phyloP scores from a whole-genome alignment of 2,888 invertebrate species.

The Crepidodera aurea region DNA sequence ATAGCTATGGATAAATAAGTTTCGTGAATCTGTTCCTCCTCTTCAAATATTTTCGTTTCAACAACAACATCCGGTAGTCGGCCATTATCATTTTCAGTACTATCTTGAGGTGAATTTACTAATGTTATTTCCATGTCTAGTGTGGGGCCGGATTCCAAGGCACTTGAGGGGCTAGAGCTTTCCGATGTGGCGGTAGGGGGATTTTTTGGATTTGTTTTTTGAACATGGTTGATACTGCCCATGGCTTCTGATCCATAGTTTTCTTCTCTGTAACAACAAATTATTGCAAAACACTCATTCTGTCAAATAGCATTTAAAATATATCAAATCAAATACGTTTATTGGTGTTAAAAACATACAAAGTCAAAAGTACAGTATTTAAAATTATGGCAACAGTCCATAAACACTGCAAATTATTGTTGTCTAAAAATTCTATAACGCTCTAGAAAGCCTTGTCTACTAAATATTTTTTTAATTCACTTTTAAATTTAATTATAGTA shows the following conservation, averaged over 20 bases:
- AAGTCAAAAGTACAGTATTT: no score
- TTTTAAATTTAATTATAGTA: no score
- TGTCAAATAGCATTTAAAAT: no score
- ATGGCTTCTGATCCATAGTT: slow-evolving; percentile 60
- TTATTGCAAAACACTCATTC: no score
- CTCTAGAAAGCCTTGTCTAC: no score
- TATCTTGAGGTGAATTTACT: slow-evolving; percentile 51
- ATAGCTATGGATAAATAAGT: slow-evolving; percentile 69
- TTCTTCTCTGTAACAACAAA: slow-evolving; percentile 54
- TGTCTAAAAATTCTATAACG: no score
- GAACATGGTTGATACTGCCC: slow-evolving; percentile 59
- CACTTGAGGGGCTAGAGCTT: slow-evolving; percentile 55
- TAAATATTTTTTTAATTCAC: no score
- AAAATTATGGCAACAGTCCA: no score
- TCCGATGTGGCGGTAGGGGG: slow-evolving; percentile 41
- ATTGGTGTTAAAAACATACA: no score
- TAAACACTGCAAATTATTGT: no score
- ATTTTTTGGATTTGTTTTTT: slow-evolving; percentile 50
- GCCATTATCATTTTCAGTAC: slow-evolving; percentile 60
- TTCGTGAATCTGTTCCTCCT: slow-evolving; percentile 62
- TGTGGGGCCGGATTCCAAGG: slow-evolving; percentile 53
- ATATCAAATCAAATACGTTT: no score
- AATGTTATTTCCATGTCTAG: slow-evolving; percentile 56
- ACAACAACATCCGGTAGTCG: slow-evolving; percentile 66
- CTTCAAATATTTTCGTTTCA: slow-evolving; percentile 61